Evolutionary conservation across 1,140 invertebrate species (phyloP).

Genomic region (Myzus persicae): DNA sequence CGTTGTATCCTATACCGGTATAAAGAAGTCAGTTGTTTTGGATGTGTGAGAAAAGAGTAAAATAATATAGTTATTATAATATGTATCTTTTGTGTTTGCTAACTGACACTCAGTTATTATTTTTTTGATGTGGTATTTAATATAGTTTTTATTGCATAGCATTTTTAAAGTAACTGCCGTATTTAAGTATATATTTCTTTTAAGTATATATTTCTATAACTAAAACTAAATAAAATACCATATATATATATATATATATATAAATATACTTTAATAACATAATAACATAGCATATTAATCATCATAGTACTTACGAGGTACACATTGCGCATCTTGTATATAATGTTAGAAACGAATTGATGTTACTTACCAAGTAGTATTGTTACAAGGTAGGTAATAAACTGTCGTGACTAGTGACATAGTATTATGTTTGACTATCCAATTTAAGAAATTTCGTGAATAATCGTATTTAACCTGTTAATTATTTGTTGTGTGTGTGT

Average conservation of each 20-base stretch:
- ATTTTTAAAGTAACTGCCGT: neutral
- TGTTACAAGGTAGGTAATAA: neutral
- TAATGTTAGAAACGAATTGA: too few species aligned
- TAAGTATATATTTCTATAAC: too few species aligned
- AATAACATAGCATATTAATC: neutral
- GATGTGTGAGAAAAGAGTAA: neutral
- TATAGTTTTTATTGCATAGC: neutral
- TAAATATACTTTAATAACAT: neutral
- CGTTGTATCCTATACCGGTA: neutral
- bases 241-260: neutral
- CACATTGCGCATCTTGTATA: neutral
- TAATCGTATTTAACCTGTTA: neutral
- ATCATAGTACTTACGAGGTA: neutral
- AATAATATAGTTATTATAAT: neutral
- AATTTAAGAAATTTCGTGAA: neutral
- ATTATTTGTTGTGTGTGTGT: neutral
- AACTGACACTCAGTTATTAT: neutral
- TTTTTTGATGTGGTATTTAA: neutral
- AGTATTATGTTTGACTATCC: neutral
- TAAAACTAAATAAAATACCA: too few species aligned
- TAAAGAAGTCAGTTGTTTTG: neutral
- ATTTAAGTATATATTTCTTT: neutral
- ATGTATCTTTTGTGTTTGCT: neutral
- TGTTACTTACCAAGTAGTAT: neutral
- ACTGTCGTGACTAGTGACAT: neutral